Evolutionary conservation across 2,888 invertebrate species (phyloP), one percentile per base, ranked within the genome.

Genomic region (Galeopsomyia nigrocyanea): DNA sequence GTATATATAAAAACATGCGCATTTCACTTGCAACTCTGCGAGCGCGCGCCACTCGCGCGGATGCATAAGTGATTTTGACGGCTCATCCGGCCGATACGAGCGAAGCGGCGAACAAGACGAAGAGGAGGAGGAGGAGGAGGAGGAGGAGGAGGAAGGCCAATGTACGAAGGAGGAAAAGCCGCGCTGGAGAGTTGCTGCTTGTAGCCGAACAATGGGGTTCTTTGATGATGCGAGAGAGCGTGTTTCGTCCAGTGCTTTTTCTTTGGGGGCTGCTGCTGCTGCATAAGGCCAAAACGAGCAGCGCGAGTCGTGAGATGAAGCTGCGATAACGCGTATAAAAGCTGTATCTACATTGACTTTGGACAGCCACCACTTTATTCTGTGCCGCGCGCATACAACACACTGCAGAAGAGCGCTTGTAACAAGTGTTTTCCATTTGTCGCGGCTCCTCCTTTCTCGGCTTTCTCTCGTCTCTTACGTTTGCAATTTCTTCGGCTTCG

Each of bases 371-470:
- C 81, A 81, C 82, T 83, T 84, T 83, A 84, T 84, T 82, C 82
- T 78, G 13, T 13, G 39, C 39, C 39, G 39, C 39, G 13, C 39
- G 13, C 78, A 77, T 77, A 78, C 76, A 62, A 70, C 26, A 5
- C 26, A n/a, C 26, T 26, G 58, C 46, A 49, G 60, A 47, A 13
- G 77, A 73, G 77, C 80, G 80, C 81, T 81, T 80, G n/a, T 82
- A 83, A 84, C 83, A 84, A 84, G 83, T 84, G 84, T 84, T 84
- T 83, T 83, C 83, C 84, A 83, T 83, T 82, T 81, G 79, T 79
- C 74, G 73, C 76, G 77, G 68, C 71, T 73, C 39, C 13, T 76
- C 75, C 26, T 51, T n/a, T 39, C 56, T 53, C 58, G 21, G 21
- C 50, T 51, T 39, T 50, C 26, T 50, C 51, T 19, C 31, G 22